phyloP scores from a whole-genome alignment of 1,140 invertebrate species.

The Drosophila busckii region DNA sequence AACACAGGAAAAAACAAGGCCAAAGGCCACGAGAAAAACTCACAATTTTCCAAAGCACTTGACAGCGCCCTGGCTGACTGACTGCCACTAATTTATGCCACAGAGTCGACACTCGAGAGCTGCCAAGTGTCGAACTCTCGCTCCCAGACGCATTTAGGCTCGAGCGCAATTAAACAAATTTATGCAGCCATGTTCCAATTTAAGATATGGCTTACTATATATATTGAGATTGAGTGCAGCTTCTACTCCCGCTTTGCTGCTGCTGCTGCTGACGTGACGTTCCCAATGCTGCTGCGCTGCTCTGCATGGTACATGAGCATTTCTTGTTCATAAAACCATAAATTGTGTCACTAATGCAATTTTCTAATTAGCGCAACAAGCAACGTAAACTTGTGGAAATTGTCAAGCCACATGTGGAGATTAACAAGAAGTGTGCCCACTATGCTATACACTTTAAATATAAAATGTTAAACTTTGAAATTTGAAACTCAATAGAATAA shows the following conservation, averaged over 20 bases:
- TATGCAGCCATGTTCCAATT: slow-evolving; percentile 1
- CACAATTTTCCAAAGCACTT: slow-evolving; percentile 42
- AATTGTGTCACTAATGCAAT: slow-evolving; percentile 56
- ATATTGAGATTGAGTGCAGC: not conserved
- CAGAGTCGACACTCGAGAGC: not conserved
- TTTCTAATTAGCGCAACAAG: slow-evolving; percentile 26
- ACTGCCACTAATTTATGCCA: slow-evolving; percentile 45
- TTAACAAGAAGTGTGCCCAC: no score
- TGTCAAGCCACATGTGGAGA: no score
- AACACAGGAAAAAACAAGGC: no score
- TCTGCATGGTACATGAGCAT: slow-evolving; percentile 22
- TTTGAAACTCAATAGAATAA: no score
- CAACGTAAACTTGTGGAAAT: slow-evolving; percentile 2
- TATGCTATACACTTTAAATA: no score
- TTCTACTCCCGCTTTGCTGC: not conserved
- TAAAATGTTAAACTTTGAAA: no score
- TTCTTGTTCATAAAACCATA: slow-evolving; percentile 36
- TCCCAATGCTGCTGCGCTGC: slow-evolving; percentile 13
- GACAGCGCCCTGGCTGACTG: slow-evolving; percentile 10
- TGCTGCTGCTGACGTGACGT: not conserved
- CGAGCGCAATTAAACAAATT: slow-evolving; percentile 22
- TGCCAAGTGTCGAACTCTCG: no score
- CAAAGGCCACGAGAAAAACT: slow-evolving; percentile 37
- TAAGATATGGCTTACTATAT: no score
- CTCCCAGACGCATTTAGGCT: not conserved